Evolutionary conservation across 1,140 invertebrate genomes (phyloP), one percentile per base, ranked within the genome.

Genomic region (Aphaenogaster ashmeadi): DNA sequence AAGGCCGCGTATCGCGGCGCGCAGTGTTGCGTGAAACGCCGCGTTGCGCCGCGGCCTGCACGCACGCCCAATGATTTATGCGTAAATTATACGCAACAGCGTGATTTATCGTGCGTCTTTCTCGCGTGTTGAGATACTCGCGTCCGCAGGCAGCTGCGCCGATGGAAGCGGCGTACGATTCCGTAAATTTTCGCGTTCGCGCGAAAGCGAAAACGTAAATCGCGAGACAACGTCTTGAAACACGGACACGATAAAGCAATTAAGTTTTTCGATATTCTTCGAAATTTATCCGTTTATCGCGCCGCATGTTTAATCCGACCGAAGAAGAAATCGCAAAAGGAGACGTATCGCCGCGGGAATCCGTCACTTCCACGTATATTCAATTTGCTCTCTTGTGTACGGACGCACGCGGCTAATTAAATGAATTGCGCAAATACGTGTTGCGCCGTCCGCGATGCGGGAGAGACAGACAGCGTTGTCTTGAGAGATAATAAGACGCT

Each of bases 61-160:
- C 62, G 78, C 78, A 80, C 62, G 62, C 50, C 36, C 71, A 81
- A 81, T 81, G 64, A 81, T 81, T 81, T 81, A 81, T 56, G 64
- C 78, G 78, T 71, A 81, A 81, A 81, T 81, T 71, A 81, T 71
- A 71, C 64, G 62, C 33, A 80, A 80, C 78, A 21, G 21, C 11
- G 33, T 69, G 78, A 81, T 81, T 81, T 81, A 81, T 81, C 36
- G 47, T 21, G 64, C 21, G 33, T 80, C 44, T 36, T 50, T 66
- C 77, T 80, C 60, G 62, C 62, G 78, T 81, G 78, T 54, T 27
- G 38, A 69, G 78, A 27, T 41, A 80, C 64, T 36, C 15, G 44
- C 64, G 38, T 44, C 13, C 2, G 66, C 21, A 15, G 33, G 78
- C 78, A 80, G 78, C 62, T 69, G 78, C 64, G 21, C 36, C 33